A percentile compares a stretch with the other conserved stretches of the same genome.
Conservation (phyloP, 2,113 vertebrate species). For the Atrichornis clamosus region DNA sequence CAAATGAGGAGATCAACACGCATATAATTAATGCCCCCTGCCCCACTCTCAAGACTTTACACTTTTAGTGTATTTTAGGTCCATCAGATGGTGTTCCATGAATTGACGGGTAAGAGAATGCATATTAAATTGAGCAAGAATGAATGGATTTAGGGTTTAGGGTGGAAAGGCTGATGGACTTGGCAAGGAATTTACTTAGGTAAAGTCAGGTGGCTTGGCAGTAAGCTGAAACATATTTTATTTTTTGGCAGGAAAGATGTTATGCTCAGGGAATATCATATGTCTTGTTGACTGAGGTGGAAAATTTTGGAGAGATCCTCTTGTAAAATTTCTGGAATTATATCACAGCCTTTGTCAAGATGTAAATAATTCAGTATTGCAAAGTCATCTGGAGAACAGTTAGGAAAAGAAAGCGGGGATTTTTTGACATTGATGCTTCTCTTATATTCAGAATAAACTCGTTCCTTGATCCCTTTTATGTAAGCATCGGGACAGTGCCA, state of each 20-base stretch:
- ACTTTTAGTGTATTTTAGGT: not conserved
- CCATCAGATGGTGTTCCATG: not conserved
- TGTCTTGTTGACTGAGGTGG: constrained; percentile 42
- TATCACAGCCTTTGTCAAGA: constrained; percentile 20
- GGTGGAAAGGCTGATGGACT: constrained; percentile 7
- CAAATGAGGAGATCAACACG: not conserved
- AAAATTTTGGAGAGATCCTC: constrained; percentile 25
- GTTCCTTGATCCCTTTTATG: not conserved
- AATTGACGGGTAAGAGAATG: not conserved
- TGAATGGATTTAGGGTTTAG: not conserved
- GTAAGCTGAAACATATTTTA: constrained; percentile 36
- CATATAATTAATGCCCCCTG: not conserved
- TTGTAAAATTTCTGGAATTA: constrained; percentile 50
- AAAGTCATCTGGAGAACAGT: constrained; percentile 1
- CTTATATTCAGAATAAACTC: not conserved
- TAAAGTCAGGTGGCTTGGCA: constrained; percentile 35
- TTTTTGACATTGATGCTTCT: not conserved
- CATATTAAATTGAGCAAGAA: not conserved
- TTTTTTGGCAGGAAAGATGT: constrained; percentile 37
- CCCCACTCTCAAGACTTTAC: not conserved
- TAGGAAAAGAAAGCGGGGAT: not conserved
- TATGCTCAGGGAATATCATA: constrained; percentile 45
- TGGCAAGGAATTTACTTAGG: constrained; percentile 26
- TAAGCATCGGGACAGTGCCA: not conserved
- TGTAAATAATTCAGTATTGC: constrained; percentile 41